A percentile compares a stretch with the other conserved stretches of the same genome.
These are phyloP conservation scores for Coregonus sp. DNA, from an alignment of 2,797 vertebrate species.

Conservation along the genomic window DNA sequence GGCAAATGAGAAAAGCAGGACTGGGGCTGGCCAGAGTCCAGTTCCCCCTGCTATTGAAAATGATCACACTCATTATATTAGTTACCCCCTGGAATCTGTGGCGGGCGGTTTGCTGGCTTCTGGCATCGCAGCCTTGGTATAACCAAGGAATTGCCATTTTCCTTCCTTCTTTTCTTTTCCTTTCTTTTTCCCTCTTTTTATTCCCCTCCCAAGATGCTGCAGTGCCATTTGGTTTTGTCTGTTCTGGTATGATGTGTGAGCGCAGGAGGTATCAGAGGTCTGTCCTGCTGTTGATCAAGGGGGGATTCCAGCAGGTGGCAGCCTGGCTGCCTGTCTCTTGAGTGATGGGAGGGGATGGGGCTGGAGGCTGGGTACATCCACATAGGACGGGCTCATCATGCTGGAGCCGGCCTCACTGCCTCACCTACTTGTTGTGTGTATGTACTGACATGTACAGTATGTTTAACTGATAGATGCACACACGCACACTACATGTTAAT, in stretches of 20 bases:
- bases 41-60: constrained; percentile 47
- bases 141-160: constrained; percentile 32
- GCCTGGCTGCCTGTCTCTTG: constrained; percentile 37
- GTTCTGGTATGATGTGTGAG: constrained; percentile 20
- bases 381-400: constrained; percentile 2
- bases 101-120: not conserved
- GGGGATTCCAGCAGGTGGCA: constrained; percentile 56
- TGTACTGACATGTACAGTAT: too few relatives aligned
- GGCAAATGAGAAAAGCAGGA: constrained; percentile 41
- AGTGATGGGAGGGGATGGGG: constrained; percentile 23
- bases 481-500: too few relatives aligned
- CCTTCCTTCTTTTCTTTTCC: constrained; percentile 4
- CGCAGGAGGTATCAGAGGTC: constrained; percentile 48
- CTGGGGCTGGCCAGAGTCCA: constrained; percentile 36
- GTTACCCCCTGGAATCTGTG: constrained; percentile 48
- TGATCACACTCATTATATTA: constrained; percentile 66
- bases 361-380: constrained; percentile 44
- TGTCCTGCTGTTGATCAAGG: constrained; percentile 64
- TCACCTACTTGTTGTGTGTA: too few relatives aligned
- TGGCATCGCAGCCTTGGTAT: constrained; percentile 13
- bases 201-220: constrained; percentile 29
- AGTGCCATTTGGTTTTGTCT: constrained; percentile 55
- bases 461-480: too few relatives aligned
- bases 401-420: too few relatives aligned
- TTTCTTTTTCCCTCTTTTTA: constrained; percentile 13